Evolutionary conservation across 2,797 vertebrate species (phyloP), one percentile per base, ranked within the genome.

Genomic region (Florisuga fusca): DNA sequence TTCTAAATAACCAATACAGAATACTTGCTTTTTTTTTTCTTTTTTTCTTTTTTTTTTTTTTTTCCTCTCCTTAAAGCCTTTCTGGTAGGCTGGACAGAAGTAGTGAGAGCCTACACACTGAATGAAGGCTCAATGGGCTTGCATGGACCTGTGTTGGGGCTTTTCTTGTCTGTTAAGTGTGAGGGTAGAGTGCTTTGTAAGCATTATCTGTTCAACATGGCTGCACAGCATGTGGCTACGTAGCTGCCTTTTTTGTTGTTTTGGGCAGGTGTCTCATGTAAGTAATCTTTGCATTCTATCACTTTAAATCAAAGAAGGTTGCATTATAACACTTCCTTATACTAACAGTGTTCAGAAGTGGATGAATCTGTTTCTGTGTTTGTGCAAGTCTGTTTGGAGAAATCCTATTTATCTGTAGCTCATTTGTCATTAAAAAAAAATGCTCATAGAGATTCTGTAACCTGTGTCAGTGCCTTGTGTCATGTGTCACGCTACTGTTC

Each of bases 381-480:
- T 83, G 89, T 91, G 83, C 45, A 71, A 63, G 85, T 94, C 67
- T 86, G 77, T 57, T 80, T 29, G 22, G 29, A 81, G 15, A 33
- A 71, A 41, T 16, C 26, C 31, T 22, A 6, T 23, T 79, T 67
- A 7, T 8, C 51, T 58, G 0, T 5, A 43, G 63, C 48, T 62
- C 22, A 68, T 45, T 38, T 88, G 51, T 84, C 34, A 13, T 53
- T 64, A 15, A 3, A 15, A 62, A 41, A 58, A 71, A 63, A 19
- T 0, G 41, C 93, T 84, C 85, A 2, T 93, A 94, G 95, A 97
- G 96, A 97, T 97, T 97, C 97, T 97, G 97, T 97, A 97, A 97
- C 89, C 92, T 96, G 94, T 97, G 96, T 96, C 95, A 94, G 95
- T 96, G 84, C 87, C 91, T 79, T 33, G 59, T 95, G 89, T 96